Evolutionary conservation across 2,888 invertebrate genomes (phyloP), one percentile per base, ranked within the genome.

Genomic region (Galerucella pusilla): DNA sequence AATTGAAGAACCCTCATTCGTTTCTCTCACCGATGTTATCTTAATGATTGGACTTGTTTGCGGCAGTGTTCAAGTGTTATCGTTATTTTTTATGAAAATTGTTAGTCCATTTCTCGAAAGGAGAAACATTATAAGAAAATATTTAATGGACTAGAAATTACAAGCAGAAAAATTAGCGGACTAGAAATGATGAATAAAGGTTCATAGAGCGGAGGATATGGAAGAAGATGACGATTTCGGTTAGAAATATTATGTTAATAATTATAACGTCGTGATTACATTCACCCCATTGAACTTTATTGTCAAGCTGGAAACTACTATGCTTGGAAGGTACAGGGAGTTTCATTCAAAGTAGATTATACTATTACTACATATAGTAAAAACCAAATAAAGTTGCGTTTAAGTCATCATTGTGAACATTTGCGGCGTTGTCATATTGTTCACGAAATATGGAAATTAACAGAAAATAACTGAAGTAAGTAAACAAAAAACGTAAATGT

Each of bases 21-120:
- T 54, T 54, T 54, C n/a, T 54, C 14, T 54, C 54, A n/a, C 7
- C n/a, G 54, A 54, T 54, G 54, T 54, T 54, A 54, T 54, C n/a
- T 54, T 54, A 54, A 54, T 14, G 54, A 14, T 54, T 54, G 54
- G 7, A 54, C n/a, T 54, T 54, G 54, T 54, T 54, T 54, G 54
- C 5, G 54, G n/a, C 54, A 54, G 54, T 54, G 3, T 54, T 54
- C 14, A n/a, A 54, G n/a, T 54, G 54, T 54, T 54, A 16, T 54
- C 14, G 12, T 52, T 52, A 16, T 14, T 42, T 54, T 54, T 54
- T n/a, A n/a, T 54, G n/a, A 54, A n/a, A 54, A 16, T 54, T n/a
- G n/a, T 14, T 54, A 3, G 14, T 54, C n/a, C 54, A 54, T 54
- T n/a, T 54, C 14, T 54, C 5, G 2, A 52, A n/a, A 54, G 16